phyloP scores from a whole-genome alignment of 2,113 vertebrate species.

The Brevimyrus niger region DNA sequence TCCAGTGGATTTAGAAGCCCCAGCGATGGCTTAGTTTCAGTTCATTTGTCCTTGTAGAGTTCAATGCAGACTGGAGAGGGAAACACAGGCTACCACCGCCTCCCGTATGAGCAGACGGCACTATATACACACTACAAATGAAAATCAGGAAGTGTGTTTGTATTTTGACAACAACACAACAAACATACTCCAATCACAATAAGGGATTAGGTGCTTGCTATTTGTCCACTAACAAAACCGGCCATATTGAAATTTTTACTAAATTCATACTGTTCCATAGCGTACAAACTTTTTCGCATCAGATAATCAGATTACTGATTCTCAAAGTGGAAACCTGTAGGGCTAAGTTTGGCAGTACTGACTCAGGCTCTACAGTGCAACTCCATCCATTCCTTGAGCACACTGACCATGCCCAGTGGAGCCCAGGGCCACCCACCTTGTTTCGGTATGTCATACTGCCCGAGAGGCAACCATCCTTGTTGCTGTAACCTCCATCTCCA shows the following conservation, averaged over 20 bases:
- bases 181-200: not conserved
- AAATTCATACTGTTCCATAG: not conserved
- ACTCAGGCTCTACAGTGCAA: not conserved
- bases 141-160: not conserved
- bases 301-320: not conserved
- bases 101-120: not conserved
- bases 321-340: not conserved
- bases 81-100: not conserved
- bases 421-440: slow-evolving; percentile 64
- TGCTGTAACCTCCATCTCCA: slow-evolving; percentile 55
- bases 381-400: not conserved
- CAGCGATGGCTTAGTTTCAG: not conserved
- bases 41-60: not conserved
- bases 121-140: not conserved
- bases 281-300: not conserved
- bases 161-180: not conserved
- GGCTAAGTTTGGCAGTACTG: not conserved
- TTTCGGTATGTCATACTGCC: slow-evolving; percentile 73
- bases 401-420: not conserved
- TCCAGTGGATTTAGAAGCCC: not conserved
- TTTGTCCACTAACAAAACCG: not conserved
- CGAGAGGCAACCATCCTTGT: slow-evolving; percentile 67
- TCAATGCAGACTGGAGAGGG: not conserved
- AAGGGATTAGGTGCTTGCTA: not conserved
- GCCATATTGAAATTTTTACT: not conserved